Percentiles rank a stretch among this genome's conserved stretches.
Conservation (phyloP, 92 coral and sea anemone species). For the Bergia puertoricense region DNA sequence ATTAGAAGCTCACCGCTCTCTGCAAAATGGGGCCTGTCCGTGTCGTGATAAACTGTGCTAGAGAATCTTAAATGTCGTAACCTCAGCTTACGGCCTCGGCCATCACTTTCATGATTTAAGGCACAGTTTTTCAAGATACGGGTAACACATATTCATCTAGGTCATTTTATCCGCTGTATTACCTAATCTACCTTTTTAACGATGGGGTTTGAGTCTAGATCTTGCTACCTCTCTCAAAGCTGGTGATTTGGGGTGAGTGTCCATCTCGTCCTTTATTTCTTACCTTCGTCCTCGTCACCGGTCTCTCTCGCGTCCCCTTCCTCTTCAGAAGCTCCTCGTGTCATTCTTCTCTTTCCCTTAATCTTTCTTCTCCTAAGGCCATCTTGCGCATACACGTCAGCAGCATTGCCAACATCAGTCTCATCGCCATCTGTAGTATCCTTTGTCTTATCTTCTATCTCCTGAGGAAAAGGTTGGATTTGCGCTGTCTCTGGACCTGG, state of each 20-base stretch:
- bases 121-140: no score
- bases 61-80: no score
- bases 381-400: background rate
- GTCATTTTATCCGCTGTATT: no score
- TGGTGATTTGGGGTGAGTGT: background rate
- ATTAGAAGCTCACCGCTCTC: no score
- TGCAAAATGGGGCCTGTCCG: no score
- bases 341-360: constrained; percentile 9
- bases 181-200: no score
- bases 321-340: constrained; percentile 12
- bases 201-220: no score
- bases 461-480: background rate
- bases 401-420: background rate
- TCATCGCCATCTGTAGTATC: background rate
- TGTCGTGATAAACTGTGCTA: no score
- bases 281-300: constrained; percentile 32
- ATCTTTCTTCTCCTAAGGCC: constrained; percentile 8
- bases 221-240: background rate
- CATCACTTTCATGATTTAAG: no score
- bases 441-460: background rate
- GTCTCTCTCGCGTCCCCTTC: background rate
- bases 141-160: no score
- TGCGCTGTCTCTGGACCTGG: background rate
- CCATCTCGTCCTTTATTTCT: background rate
- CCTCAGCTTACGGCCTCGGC: no score